These are phyloP conservation scores for Pseudochirops cupreus DNA, from an alignment of 2,797 vertebrate genomes.

Conservation along the genomic window DNA sequence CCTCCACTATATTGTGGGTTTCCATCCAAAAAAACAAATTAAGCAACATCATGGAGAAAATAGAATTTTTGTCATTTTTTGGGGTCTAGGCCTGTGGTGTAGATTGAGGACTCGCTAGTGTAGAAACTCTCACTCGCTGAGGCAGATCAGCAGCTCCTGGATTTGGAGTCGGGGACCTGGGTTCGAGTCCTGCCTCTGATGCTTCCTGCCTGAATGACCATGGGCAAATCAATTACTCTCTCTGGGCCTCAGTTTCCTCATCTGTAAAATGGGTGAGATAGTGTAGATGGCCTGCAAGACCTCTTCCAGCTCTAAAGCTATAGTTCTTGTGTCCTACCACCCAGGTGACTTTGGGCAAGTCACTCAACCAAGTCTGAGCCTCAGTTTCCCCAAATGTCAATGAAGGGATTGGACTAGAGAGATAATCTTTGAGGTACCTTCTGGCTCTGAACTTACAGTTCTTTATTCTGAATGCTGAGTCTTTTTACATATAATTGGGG, in stretches of 20 bases:
- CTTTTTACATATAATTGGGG: too few species aligned
- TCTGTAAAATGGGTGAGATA: not conserved
- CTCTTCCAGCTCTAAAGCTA: not conserved
- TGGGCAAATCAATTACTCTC: not conserved
- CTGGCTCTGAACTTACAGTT: not conserved
- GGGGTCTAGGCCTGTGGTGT: not conserved
- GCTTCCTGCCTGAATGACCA: not conserved
- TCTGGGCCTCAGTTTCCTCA: not conserved
- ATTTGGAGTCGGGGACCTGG: not conserved
- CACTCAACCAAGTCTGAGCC: not conserved
- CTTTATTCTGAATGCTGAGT: not conserved
- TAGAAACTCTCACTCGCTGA: not conserved
- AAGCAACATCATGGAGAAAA: not conserved
- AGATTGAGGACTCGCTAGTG: not conserved
- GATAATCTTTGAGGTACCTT: not conserved
- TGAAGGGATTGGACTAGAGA: not conserved
- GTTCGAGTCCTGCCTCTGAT: not conserved
- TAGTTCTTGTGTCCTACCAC: not conserved
- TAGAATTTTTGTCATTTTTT: not conserved
- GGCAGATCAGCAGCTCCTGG: not conserved
- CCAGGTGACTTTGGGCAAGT: not conserved
- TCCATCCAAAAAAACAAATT: not conserved
- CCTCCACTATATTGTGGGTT: not conserved
- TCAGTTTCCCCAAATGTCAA: not conserved
- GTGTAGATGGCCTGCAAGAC: not conserved